Evolutionary conservation across 2,888 invertebrate species (phyloP).

Genomic region (Mylabris sibirica): DNA sequence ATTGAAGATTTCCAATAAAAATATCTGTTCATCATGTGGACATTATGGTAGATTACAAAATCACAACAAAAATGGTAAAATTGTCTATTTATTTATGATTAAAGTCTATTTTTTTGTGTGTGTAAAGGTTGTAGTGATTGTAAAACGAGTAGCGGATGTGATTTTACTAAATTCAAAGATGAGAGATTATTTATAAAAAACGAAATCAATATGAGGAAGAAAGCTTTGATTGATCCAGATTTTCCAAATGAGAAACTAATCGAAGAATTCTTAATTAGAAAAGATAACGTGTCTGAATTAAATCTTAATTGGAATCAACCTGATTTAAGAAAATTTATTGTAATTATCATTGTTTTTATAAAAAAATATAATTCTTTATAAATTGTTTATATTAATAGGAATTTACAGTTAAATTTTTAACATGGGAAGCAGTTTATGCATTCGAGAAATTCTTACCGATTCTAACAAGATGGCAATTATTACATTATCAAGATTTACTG

Average conservation of each 20-base stretch:
- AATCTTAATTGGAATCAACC: slow-evolving; percentile 72
- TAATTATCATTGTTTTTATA: slow-evolving; percentile 56
- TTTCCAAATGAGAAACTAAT: slow-evolving; percentile 80
- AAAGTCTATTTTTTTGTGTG: slow-evolving; percentile 7
- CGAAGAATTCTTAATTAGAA: slow-evolving; percentile 73
- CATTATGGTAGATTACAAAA: slow-evolving; percentile 70
- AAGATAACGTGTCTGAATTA: slow-evolving; percentile 64
- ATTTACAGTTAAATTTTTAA: slow-evolving; percentile 71
- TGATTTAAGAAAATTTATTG: slow-evolving; percentile 74
- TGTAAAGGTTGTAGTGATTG: slow-evolving; percentile 70
- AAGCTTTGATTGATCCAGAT: slow-evolving; percentile 68
- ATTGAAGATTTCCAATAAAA: slow-evolving; percentile 65
- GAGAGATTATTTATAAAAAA: slow-evolving; percentile 71
- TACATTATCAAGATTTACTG: slow-evolving; percentile 56
- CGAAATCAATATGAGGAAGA: slow-evolving; percentile 73
- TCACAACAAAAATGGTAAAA: slow-evolving; percentile 65
- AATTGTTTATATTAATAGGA: slow-evolving; percentile 62
- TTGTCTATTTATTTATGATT: background rate
- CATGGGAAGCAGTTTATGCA: slow-evolving; percentile 79
- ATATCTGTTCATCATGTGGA: slow-evolving; percentile 75
- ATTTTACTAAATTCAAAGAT: slow-evolving; percentile 67
- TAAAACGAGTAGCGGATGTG: slow-evolving; percentile 69
- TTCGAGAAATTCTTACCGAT: slow-evolving; percentile 81
- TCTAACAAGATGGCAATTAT: slow-evolving; percentile 78
- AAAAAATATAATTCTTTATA: background rate